Evolutionary conservation across 2,113 vertebrate species (phyloP).

Genomic region (Halcyon malimbica): DNA sequence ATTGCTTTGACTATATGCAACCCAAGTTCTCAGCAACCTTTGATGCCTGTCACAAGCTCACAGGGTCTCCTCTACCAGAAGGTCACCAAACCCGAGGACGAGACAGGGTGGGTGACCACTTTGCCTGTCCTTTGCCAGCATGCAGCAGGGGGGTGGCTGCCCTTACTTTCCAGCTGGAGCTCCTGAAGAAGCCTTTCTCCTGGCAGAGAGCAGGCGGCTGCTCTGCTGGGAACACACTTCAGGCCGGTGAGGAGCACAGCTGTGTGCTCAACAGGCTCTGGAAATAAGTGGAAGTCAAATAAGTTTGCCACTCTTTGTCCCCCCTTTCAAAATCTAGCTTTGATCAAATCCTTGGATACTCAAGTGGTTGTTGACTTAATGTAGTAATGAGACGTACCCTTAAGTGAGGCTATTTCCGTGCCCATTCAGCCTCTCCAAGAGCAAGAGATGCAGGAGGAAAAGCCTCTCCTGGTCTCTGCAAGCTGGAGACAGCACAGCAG

Average conservation of each 20-base stretch:
- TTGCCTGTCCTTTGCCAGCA: background rate
- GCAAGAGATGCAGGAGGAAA: background rate
- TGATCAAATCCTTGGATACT: conserved; percentile 60
- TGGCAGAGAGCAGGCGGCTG: background rate
- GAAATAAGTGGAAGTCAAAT: conserved; percentile 52
- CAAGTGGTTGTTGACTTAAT: conserved; percentile 65
- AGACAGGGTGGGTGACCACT: fast-evolving
- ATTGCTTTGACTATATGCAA: background rate
- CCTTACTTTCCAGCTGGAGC: background rate
- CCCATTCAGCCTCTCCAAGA: conserved; percentile 35
- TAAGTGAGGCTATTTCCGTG: conserved; percentile 40
- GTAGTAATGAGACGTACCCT: conserved; percentile 54
- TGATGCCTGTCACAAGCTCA: fast-evolving
- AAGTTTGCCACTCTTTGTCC: conserved; percentile 50
- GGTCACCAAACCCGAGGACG: background rate
- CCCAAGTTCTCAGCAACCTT: fast-evolving
- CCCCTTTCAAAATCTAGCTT: conserved; percentile 49
- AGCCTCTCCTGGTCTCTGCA: background rate
- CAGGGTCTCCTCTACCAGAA: background rate
- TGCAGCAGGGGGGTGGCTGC: too few relatives aligned
- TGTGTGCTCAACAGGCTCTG: conserved; percentile 27
- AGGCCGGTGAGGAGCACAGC: background rate
- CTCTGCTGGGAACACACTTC: background rate
- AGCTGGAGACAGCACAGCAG: background rate
- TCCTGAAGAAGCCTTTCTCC: background rate